These are phyloP conservation scores for Gortyna flavago DNA, from an alignment of 2,888 invertebrate species.

Conservation along the genomic window DNA sequence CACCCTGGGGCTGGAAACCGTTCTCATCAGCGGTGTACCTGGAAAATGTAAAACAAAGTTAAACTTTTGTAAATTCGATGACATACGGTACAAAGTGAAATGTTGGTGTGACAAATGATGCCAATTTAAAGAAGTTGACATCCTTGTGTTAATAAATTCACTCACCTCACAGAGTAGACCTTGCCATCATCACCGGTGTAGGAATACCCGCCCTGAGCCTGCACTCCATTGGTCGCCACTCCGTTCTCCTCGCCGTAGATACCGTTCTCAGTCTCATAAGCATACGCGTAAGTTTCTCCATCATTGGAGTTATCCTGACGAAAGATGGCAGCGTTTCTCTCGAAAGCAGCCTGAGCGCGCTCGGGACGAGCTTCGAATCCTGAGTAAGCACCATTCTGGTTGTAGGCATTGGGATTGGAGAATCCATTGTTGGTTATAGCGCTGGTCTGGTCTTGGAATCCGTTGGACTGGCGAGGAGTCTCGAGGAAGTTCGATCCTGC, in stretches of 20 bases:
- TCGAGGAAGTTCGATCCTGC: conserved; percentile 64
- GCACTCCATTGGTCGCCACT: conserved; percentile 84
- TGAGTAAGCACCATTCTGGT: conserved; percentile 62
- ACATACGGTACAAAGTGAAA: background rate
- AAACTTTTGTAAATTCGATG: too few species aligned
- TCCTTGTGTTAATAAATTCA: too few species aligned
- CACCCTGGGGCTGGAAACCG: conserved; percentile 84
- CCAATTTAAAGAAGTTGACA: background rate
- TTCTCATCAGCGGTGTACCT: conserved; percentile 87
- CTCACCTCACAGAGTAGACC: conserved; percentile 83
- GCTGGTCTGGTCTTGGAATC: conserved; percentile 52
- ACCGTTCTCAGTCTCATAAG: conserved; percentile 86
- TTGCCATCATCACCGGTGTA: conserved; percentile 87
- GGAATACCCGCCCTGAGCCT: conserved; percentile 84
- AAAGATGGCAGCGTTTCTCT: conserved; percentile 84
- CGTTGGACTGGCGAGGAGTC: conserved; percentile 59
- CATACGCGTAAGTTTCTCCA: conserved; percentile 82
- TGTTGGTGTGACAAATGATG: background rate
- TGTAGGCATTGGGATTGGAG: conserved; percentile 49
- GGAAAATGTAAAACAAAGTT: background rate
- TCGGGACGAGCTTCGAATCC: conserved; percentile 74
- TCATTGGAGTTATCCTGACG: conserved; percentile 83
- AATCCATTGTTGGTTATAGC: conserved; percentile 49
- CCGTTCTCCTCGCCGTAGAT: conserved; percentile 85
- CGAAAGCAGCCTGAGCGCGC: conserved; percentile 81